These are phyloP conservation scores for Phocoena sinus DNA, from an alignment of 2,113 vertebrate genomes.

Conservation along the genomic window DNA sequence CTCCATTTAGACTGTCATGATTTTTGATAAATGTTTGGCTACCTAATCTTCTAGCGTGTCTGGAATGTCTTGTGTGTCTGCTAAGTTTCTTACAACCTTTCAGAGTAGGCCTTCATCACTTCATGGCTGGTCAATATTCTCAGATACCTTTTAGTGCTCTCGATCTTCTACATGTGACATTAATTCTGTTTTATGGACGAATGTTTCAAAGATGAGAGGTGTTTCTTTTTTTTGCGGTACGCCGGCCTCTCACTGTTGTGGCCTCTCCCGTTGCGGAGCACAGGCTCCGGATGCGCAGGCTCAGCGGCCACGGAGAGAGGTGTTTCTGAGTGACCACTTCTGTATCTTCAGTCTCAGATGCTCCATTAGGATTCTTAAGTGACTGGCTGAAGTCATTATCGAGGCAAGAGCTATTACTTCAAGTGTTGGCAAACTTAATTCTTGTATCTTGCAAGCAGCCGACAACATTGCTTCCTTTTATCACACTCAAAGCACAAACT, in stretches of 20 bases:
- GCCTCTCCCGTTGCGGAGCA: too few relatives aligned
- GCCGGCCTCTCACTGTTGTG: too few relatives aligned
- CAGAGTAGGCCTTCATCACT: background rate
- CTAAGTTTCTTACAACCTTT: background rate
- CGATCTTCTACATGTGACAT: background rate
- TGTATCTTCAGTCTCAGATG: background rate
- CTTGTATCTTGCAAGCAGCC: background rate
- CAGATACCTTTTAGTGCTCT: background rate
- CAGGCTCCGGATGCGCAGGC: too few relatives aligned
- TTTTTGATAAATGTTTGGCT: background rate
- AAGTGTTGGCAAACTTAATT: background rate
- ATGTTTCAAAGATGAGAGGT: background rate
- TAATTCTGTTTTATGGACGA: background rate
- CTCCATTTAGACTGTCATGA: background rate
- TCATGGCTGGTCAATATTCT: background rate
- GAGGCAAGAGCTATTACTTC: background rate
- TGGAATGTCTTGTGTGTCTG: background rate
- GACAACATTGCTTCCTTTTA: background rate
- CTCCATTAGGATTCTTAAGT: background rate
- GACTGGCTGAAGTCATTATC: background rate
- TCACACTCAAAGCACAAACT: background rate
- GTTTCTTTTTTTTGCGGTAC: background rate
- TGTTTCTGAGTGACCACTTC: background rate
- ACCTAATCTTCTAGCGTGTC: background rate
- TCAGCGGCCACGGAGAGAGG: background rate